Evolutionary conservation across 1,140 invertebrate genomes (phyloP).

Genomic region (Musca domestica): DNA sequence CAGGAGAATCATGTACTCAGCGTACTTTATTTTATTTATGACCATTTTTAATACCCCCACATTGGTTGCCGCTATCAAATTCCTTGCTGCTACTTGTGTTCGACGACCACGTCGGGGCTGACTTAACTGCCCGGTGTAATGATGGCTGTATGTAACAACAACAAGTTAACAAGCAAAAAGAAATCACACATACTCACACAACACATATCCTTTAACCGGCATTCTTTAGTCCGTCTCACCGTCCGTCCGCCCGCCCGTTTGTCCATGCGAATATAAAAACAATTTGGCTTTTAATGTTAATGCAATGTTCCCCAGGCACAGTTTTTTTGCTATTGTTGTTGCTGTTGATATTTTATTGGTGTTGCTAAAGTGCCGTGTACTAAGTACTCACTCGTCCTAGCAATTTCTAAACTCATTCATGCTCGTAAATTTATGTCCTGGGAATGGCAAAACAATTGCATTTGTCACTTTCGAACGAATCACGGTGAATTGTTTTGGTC

Average conservation of each 20-base stretch:
- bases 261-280: constrained; percentile 4
- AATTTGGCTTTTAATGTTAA: constrained; percentile 24
- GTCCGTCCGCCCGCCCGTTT: too few relatives aligned
- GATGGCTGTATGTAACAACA: too few relatives aligned
- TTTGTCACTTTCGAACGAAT: background rate
- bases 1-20: constrained; percentile 54
- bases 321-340: background rate
- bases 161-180: too few relatives aligned
- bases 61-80: too few relatives aligned
- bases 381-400: constrained; percentile 43
- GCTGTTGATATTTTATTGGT: too few relatives aligned
- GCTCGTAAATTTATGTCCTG: background rate
- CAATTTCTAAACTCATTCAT: constrained; percentile 31
- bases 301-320: constrained; percentile 22
- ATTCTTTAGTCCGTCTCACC: too few relatives aligned
- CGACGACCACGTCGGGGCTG: too few relatives aligned
- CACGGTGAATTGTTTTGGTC: constrained; percentile 45
- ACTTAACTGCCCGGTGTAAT: too few relatives aligned
- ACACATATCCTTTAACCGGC: too few relatives aligned
- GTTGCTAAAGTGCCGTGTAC: background rate
- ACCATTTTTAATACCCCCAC: constrained; percentile 49
- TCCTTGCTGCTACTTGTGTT: too few relatives aligned
- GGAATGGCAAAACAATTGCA: too few relatives aligned
- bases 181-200: too few relatives aligned
- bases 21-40: constrained; percentile 54